Evolutionary conservation across 1,140 invertebrate genomes (phyloP).

Genomic region (Popillia japonica): DNA sequence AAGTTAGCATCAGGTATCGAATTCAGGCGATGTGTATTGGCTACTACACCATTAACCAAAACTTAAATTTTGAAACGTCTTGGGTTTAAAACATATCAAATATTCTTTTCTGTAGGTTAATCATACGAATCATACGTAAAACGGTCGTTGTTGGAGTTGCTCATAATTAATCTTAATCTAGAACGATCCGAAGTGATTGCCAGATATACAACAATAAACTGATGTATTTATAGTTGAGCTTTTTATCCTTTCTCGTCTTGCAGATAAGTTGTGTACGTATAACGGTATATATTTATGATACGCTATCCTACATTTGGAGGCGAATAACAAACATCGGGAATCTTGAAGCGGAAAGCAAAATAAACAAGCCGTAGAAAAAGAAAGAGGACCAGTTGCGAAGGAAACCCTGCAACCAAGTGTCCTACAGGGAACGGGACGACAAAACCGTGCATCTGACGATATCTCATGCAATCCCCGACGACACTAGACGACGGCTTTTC

Average conservation of each 20-base stretch:
- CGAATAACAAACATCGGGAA: background rate
- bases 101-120: too few relatives aligned
- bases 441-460: background rate
- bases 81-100: too few relatives aligned
- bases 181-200: background rate
- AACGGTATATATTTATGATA: background rate
- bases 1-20: too few relatives aligned
- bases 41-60: too few relatives aligned
- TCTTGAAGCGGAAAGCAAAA: conserved; percentile 4
- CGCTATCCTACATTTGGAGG: background rate
- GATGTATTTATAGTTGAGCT: background rate
- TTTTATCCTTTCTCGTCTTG: background rate
- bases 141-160: too few relatives aligned
- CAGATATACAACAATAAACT: background rate
- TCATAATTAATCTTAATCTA: background rate
- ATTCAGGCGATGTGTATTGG: too few relatives aligned
- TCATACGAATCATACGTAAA: too few relatives aligned
- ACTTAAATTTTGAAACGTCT: too few relatives aligned
- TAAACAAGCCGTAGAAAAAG: background rate
- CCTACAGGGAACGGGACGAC: background rate
- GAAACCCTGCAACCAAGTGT: background rate
- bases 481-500: background rate
- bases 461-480: background rate
- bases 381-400: background rate
- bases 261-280: background rate